Conservation (phyloP, 2,113 vertebrate species). For the Rhinolophus ferrumequinum region DNA sequence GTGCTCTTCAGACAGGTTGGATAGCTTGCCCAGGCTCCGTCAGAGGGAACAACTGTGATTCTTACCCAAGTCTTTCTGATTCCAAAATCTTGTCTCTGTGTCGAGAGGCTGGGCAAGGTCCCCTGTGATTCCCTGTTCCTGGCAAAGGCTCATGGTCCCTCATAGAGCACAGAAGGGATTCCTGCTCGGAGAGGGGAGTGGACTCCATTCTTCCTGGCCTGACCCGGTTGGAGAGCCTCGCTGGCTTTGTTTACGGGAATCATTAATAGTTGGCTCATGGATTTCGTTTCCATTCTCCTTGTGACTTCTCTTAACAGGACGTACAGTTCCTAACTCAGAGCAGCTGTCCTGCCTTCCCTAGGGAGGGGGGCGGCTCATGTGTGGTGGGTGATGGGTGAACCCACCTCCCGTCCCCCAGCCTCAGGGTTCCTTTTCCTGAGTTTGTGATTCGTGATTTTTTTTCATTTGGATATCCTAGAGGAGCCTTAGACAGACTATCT, state of each 20-base stretch:
- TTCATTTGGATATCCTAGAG: not conserved
- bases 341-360: not conserved
- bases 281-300: constrained; percentile 11
- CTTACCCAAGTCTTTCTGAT: not conserved
- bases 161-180: not conserved
- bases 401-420: not conserved
- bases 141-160: not conserved
- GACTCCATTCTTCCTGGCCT: not conserved
- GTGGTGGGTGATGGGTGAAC: not conserved
- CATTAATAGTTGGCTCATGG: not conserved
- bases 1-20: not conserved
- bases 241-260: not conserved
- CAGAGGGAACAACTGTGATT: not conserved
- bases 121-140: not conserved
- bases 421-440: not conserved
- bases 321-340: not conserved
- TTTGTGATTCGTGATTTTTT: constrained; percentile 25
- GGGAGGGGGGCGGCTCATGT: not conserved
- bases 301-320: constrained; percentile 22
- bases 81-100: not conserved
- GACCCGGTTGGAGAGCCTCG: not conserved
- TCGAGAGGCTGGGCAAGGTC: not conserved
- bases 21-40: not conserved
- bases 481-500: not conserved
- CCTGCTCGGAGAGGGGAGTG: not conserved